Evolutionary conservation across 92 coral and sea anemone genomes (phyloP), one percentile per base, ranked within the genome.

Genomic region (Porites cylindrica): DNA sequence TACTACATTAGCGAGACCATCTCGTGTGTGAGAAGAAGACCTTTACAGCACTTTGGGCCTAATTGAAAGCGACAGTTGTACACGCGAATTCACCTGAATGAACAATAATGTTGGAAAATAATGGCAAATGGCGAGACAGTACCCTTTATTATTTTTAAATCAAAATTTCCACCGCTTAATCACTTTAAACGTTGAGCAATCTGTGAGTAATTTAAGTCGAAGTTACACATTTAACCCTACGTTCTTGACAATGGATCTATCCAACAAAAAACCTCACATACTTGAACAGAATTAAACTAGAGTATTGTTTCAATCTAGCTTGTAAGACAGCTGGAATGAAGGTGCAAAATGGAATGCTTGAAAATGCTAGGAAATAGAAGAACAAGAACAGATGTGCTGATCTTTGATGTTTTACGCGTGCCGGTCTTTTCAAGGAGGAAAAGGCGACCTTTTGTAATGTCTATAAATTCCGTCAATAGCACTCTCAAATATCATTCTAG

Each of bases 401-500:
- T 23, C 14, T 20, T 70, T 38, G 78, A 18, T 58, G 21, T 32
- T 1, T 8, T 66, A 32, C 77, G 69, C 60, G 59, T 9, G n/a
- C 47, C 47, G 6, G 47, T 24, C 56, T 7, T 7, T 51, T 52
- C 43, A 54, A n/a, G 53, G 32, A 47, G 32, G 60, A 54, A 68
- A 58, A 20, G 51, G 58, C 38, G 86, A 82, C 86, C 86, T 59
- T 43, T 19, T 64, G 7, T n/a, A 2, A 53, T 18, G 78, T 43
- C 24, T 19, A 56, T 58, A 17, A 32, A 38, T 38, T 10, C 3
- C 17, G 38, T 56, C 14, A 14, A 70, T 50, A 58, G 29, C 43
- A 21, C 23, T 73, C 70, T 83, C 72, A 73, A 83, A 72, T 75
- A 52, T 32, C 81, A 74, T 13, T 47, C 23, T 65, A 83, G 62